Conservation (phyloP, 2,113 vertebrate species). For the Malurus alboscapulatus region DNA sequence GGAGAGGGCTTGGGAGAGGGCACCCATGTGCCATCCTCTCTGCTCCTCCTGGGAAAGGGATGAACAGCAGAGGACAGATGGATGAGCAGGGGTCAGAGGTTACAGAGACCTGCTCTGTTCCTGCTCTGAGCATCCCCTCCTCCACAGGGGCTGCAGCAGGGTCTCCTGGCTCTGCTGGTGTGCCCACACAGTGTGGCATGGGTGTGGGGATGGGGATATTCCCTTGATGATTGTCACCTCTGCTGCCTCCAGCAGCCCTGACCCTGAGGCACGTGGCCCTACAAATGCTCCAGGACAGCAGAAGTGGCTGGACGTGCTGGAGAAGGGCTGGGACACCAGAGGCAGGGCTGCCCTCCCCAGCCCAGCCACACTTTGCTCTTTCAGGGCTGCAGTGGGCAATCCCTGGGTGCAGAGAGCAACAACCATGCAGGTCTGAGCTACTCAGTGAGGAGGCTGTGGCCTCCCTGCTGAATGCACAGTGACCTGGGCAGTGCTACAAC, state of each 20-base stretch:
- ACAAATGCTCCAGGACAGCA: neutral
- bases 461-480: neutral
- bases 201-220: neutral
- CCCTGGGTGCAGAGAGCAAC: neutral
- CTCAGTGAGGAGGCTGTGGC: neutral
- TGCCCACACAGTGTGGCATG: rapidly evolving
- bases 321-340: neutral
- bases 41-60: neutral
- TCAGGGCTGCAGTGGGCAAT: neutral
- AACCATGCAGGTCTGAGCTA: neutral
- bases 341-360: neutral
- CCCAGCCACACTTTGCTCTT: neutral
- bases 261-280: rapidly evolving
- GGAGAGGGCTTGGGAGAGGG: neutral
- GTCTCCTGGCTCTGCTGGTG: neutral
- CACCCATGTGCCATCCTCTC: rapidly evolving
- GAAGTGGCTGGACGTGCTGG: rapidly evolving
- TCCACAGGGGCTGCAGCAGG: neutral
- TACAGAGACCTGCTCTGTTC: neutral
- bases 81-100: neutral
- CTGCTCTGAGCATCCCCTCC: neutral
- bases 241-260: neutral
- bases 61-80: rapidly evolving
- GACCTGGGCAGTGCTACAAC: neutral
- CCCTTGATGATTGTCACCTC: neutral